Base-by-base conservation (phyloP, 2,888 invertebrate genomes). In the Eupithecia subumbrata region DNA sequence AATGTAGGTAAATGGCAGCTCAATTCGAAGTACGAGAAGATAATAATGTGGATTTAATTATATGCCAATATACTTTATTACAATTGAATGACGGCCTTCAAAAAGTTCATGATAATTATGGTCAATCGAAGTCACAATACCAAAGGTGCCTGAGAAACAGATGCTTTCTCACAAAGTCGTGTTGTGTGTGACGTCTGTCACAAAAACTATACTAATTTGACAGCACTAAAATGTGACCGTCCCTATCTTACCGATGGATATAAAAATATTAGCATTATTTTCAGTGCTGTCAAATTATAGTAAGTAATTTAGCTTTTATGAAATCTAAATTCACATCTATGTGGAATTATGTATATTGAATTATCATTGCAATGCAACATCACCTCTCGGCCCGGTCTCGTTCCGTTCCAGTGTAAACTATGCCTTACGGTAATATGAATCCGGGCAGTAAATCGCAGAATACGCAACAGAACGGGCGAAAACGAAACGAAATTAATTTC, bases 401-500 rank as follows among this genome's bases (percentile, higher is more conserved):
- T 68, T 45, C 68, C 68, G 22, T 34, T 16, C 14, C 40, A 25
- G 16, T 68, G 25, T 22, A 68, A 45, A 45, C 18, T 12, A 22
- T 5, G 40, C 22, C 68, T 74, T 72, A 87, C 85, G 82, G 87
- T 86, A 87, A 90, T 90, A 90, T 88, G 88, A 91, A 88, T 89
- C 87, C 83, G 81, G 84, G 86, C 90, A 87, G 91, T 91, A 91
- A 91, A 92, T 93, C 89, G 91, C 85, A 90, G 89, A 88, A 90
- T 86, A 87, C 87, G 89, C 85, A 86, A 85, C 89, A 88, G 83
- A 87, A 88, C 87, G 88, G 79, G 85, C 68, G 86, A 86, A 87
- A 86, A 87, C 90, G 87, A 84, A 86, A 85, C 87, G 85, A 90
- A 92, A 93, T 94, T 94, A 94, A 94, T 94, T 91, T 81, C 91